These are phyloP conservation scores for Pitangus sulphuratus DNA, from an alignment of 2,797 vertebrate species.

Conservation along the genomic window DNA sequence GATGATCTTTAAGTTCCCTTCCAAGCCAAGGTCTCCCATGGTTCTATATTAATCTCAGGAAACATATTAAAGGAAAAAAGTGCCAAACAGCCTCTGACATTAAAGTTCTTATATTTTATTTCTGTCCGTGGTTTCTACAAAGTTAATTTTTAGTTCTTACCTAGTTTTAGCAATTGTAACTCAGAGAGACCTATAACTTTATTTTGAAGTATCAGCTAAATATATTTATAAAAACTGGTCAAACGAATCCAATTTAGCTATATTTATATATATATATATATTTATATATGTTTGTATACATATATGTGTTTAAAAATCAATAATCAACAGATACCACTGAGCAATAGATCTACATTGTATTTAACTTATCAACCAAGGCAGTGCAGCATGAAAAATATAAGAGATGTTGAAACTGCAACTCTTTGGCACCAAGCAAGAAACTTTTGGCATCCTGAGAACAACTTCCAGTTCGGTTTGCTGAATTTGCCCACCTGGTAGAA, in stretches of 20 bases:
- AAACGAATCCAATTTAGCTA: background rate
- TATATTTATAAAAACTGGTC: background rate
- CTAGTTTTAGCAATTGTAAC: background rate
- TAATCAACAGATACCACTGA: background rate
- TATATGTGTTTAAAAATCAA: background rate
- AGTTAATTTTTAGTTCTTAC: background rate
- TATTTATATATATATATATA: background rate
- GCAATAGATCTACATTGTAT: background rate
- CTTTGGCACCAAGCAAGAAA: background rate
- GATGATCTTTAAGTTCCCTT: fast-evolving
- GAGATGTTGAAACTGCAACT: background rate
- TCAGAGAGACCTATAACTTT: background rate
- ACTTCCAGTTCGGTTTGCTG: background rate
- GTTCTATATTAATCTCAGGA: background rate
- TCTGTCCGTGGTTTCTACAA: background rate
- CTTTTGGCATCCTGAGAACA: background rate
- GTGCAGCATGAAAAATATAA: background rate
- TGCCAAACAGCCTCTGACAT: background rate
- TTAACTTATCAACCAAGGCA: background rate
- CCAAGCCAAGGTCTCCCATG: fast-evolving
- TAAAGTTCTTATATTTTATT: background rate
- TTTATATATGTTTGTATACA: background rate
- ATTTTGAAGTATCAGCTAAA: background rate
- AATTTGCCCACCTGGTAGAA: background rate
- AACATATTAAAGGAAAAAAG: background rate